Conservation (phyloP, 2,888 invertebrate species). For the Melieria picta region DNA sequence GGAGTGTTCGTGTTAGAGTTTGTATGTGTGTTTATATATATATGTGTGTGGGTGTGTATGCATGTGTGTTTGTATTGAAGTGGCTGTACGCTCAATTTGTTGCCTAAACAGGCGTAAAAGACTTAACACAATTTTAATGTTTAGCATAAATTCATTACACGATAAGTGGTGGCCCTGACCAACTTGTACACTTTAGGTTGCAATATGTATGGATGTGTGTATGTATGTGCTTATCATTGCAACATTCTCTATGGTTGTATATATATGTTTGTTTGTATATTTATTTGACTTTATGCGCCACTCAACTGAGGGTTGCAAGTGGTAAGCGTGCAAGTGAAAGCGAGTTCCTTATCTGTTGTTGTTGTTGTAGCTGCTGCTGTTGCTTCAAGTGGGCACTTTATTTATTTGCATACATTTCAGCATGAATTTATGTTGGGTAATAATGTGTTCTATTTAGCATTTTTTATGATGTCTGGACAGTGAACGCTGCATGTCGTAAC, state of each 20-base stretch:
- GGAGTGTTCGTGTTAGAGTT: not conserved
- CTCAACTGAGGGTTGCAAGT: not conserved
- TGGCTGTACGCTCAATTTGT: conserved; percentile 20
- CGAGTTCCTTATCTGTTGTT: no score
- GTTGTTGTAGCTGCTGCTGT: no score
- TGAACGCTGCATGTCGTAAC: no score
- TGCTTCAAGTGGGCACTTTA: no score
- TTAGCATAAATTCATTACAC: conserved; percentile 24
- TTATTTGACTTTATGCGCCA: not conserved
- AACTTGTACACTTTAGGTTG: no score
- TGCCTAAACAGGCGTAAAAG: conserved; percentile 21
- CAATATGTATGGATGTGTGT: conserved; percentile 6
- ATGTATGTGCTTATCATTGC: conserved; percentile 10
- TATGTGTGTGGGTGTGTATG: conserved; percentile 8
- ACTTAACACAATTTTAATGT: conserved; percentile 15
- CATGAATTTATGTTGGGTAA: no score
- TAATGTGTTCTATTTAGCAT: no score
- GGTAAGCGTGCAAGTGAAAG: not conserved
- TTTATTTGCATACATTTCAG: no score
- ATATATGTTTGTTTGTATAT: no score
- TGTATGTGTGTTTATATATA: conserved; percentile 12
- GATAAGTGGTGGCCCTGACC: not conserved
- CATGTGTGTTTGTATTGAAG: not conserved
- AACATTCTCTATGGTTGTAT: no score
- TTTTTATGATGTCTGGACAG: no score